phyloP scores from a whole-genome alignment of 2,113 vertebrate species.

The Danio rerio region DNA sequence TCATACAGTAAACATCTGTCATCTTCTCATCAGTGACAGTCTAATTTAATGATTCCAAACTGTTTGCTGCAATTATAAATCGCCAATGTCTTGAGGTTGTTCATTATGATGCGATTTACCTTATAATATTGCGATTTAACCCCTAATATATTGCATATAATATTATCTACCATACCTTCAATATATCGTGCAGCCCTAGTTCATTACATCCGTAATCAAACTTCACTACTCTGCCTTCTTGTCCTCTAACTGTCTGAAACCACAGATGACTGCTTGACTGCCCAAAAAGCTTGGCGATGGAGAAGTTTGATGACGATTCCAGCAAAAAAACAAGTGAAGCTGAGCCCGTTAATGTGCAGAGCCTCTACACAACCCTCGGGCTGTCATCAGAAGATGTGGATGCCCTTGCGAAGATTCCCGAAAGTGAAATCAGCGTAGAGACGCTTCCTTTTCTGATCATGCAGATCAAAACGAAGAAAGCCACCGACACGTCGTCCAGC shows the following conservation, averaged over 20 bases:
- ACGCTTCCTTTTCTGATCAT: conserved; percentile 89
- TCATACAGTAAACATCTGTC: too few species aligned
- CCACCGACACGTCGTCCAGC: not conserved
- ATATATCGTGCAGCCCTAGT: too few species aligned
- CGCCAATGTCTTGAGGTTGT: too few species aligned
- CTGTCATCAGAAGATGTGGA: conserved; percentile 89
- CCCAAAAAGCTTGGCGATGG: conserved; percentile 40
- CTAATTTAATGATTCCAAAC: too few species aligned
- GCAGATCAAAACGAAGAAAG: conserved; percentile 87
- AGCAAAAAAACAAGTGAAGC: not conserved
- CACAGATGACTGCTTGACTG: conserved; percentile 3
- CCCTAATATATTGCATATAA: too few species aligned
- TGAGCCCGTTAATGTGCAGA: conserved; percentile 83
- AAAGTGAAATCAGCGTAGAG: conserved; percentile 89
- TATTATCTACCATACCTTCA: too few species aligned
- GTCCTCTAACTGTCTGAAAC: not conserved
- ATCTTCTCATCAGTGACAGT: too few species aligned
- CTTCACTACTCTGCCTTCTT: not conserved
- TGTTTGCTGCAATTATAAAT: too few species aligned
- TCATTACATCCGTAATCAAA: not conserved
- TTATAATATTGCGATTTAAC: too few species aligned
- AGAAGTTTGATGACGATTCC: conserved; percentile 2
- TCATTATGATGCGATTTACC: too few species aligned
- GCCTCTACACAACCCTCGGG: conserved; percentile 88
- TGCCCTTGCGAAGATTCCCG: conserved; percentile 89